Base-by-base conservation (phyloP, 2,888 invertebrate genomes). In the Cantharis rufa region DNA sequence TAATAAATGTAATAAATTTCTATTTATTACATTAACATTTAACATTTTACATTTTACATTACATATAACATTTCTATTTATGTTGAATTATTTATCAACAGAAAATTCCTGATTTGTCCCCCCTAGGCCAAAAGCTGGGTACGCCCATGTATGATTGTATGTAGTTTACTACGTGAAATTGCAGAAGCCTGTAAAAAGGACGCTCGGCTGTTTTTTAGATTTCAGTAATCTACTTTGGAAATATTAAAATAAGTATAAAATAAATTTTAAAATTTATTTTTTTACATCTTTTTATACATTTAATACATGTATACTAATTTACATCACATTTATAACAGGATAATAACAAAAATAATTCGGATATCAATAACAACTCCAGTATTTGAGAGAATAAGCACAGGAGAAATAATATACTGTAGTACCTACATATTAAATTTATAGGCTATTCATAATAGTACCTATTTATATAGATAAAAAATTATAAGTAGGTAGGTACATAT, bases 321-420 rank as follows among this genome's bases (percentile, higher is more conserved):
- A 84, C 84, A 83, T 84, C 80, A 81, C 74, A 83, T 83, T 82
- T 77, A 77, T 77, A 77, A 77, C 74, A 72, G 80, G 76, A 81
- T 82, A 82, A 82, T 85, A 86, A 86, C 85, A 86, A 86, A 87
- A 86, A 86, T 86, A 86, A 86, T 86, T 86, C 86, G 85, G 85
- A 82, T 83, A 84, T 77, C 73, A 66, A 66, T 75, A 76, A 80
- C 74, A 79, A 69, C 63, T 76, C 64, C 71, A 71, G 71, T 66
- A 72, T 73, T 79, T 77, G 75, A 74, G 77, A 76, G 78, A 66
- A 70, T 76, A 74, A 77, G 71, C 63, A 74, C 68, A 71, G 68
- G 74, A 74, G 27, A 71, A 48, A 32, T 71, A 74, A 73, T 70
- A 71, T 28, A 66, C 64, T 66, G 64, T 66, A 66, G n/a, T 48